Base-by-base conservation (phyloP, 2,113 vertebrate species). In the Erinaceus europaeus region DNA sequence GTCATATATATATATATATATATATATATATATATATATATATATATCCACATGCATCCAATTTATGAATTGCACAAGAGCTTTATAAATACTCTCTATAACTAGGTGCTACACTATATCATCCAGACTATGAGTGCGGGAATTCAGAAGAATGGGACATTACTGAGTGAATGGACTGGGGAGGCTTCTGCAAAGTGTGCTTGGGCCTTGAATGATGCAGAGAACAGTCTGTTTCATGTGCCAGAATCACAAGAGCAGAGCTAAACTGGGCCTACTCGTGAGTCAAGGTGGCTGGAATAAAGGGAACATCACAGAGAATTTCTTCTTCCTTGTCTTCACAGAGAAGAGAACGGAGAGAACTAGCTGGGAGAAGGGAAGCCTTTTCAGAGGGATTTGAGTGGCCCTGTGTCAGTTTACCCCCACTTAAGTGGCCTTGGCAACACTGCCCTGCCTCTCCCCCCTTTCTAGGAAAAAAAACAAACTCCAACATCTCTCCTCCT, bases 41-140 rank as follows among this genome's bases (percentile, higher is more conserved):
- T n/a, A n/a, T 82, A 86, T 12, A 44, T 95, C 36, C 89, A 92
- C 82, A 84, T 76, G 23, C 62, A 79, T 76, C 89, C 44, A 46
- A 32, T 81, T 69, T 90, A 68, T 92, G 71, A 82, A 40, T 74
- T 79, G 38, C 65, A 85, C 29, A 82, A 82, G 42, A 59, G 84
- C 69, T 90, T 84, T 72, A 75, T 90, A 83, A 90, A 90, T 86
- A 68, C 23, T 34, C 86, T 73, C 50, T 57, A 38, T 59, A 69
- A 88, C 72, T 90, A 88, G 80, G 72, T 65, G 65, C 36, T 75
- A 57, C 61, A 57, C 62, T 40, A 8, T 59, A 7, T 67, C 52
- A 55, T 64, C 25, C 77, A 84, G 84, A 52, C 61, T 36, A 6
- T 34, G 38, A 93, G 29, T 9, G 21, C n/a, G 80, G 32, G 61